Conservation (phyloP, 2,888 invertebrate genomes). For the Cephus pulcher region DNA sequence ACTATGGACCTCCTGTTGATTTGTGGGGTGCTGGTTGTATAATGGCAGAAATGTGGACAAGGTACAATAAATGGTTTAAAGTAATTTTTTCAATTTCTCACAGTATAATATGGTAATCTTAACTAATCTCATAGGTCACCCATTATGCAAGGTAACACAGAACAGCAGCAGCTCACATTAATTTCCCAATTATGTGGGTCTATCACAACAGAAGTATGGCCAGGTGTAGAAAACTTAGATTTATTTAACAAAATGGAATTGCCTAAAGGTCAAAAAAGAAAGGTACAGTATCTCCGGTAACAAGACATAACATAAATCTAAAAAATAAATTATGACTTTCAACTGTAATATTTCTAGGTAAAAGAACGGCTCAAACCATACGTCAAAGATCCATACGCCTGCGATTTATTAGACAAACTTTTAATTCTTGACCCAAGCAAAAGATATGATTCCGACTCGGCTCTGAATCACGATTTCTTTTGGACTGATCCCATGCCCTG, state of each 20-base stretch:
- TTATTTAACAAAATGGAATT: slow-evolving; percentile 89
- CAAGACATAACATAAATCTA: background rate
- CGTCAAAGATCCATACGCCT: slow-evolving; percentile 90
- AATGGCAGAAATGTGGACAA: slow-evolving; percentile 99
- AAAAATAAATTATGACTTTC: background rate
- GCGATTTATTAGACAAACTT: slow-evolving; percentile 92
- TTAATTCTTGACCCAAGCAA: slow-evolving; percentile 92
- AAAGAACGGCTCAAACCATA: slow-evolving; percentile 89
- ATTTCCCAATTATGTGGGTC: slow-evolving; percentile 97
- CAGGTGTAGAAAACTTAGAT: slow-evolving; percentile 90
- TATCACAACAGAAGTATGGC: slow-evolving; percentile 94
- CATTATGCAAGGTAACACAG: slow-evolving; percentile 96
- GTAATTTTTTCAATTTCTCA: background rate
- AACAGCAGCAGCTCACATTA: slow-evolving; percentile 93
- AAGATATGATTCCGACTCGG: slow-evolving; percentile 89
- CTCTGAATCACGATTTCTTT: slow-evolving; percentile 97
- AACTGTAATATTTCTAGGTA: slow-evolving; percentile 64
- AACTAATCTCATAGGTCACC: slow-evolving; percentile 72
- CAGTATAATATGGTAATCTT: background rate
- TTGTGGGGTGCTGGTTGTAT: slow-evolving; percentile 98
- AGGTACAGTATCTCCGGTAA: slow-evolving; percentile 66
- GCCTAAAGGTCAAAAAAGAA: slow-evolving; percentile 86
- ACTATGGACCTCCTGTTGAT: slow-evolving; percentile 97
- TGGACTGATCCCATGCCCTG: slow-evolving; percentile 98
- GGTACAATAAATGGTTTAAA: slow-evolving; percentile 52